phyloP scores from a whole-genome alignment of 2,888 invertebrate species.

The Xylocampa areola region DNA sequence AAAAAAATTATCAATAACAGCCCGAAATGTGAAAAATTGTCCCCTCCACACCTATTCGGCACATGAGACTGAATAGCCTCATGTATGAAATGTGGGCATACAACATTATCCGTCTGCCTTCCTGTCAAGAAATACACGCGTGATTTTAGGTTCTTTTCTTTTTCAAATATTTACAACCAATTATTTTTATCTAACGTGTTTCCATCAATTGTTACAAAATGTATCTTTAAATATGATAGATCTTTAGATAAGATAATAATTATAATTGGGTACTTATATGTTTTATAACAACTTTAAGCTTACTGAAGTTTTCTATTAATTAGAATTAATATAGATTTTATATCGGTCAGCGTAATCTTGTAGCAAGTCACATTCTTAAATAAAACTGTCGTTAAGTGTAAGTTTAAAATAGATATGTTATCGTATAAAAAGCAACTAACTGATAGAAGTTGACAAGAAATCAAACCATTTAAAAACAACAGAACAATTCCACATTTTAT shows the following conservation, averaged over 20 bases:
- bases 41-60: no score
- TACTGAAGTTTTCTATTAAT: conserved; percentile 37
- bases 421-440: no score
- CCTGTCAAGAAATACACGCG: no score
- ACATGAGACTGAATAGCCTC: no score
- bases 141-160: no score
- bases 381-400: conserved; percentile 27
- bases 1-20: no score
- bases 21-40: no score
- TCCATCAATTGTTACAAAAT: conserved; percentile 30
- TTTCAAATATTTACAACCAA: conserved; percentile 3
- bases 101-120: no score
- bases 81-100: no score
- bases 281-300: conserved; percentile 42
- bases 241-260: conserved; percentile 37
- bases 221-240: conserved; percentile 41
- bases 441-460: no score
- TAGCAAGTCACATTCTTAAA: conserved; percentile 16
- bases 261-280: conserved; percentile 36
- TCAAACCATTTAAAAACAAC: no score
- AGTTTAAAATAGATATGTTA: background rate
- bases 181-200: conserved; percentile 10
- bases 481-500: conserved; percentile 16
- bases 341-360: conserved; percentile 21
- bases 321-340: conserved; percentile 30